Conservation (phyloP, 2,888 invertebrate genomes). For the Lypha dubia region DNA sequence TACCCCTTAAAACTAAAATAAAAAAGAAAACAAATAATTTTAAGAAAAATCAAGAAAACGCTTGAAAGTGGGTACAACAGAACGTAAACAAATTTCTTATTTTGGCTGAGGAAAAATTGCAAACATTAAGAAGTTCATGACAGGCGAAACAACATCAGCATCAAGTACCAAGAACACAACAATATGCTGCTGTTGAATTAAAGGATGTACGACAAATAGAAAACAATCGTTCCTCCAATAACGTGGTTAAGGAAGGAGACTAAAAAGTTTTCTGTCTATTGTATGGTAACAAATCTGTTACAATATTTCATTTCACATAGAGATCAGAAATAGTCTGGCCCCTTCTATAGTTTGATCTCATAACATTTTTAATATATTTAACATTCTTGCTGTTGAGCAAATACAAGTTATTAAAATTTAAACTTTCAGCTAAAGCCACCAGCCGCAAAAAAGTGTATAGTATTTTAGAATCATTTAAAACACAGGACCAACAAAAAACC, state of each 20-base stretch:
- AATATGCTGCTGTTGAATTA: conserved; percentile 20
- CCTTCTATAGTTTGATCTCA: too few species aligned
- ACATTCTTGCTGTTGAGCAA: too few species aligned
- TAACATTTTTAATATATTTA: too few species aligned
- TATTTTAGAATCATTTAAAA: too few species aligned
- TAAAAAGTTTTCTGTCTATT: too few species aligned
- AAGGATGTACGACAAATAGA: neutral
- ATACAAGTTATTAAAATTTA: too few species aligned
- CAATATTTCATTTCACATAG: too few species aligned
- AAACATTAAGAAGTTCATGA: conserved; percentile 60
- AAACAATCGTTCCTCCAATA: neutral
- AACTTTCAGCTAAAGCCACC: too few species aligned
- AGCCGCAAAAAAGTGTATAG: too few species aligned
- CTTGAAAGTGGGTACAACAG: neutral
- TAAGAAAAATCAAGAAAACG: neutral
- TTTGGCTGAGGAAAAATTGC: conserved; percentile 62
- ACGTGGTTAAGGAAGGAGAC: neutral
- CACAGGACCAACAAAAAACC: too few species aligned
- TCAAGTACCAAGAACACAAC: neutral
- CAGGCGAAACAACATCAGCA: conserved; percentile 42
- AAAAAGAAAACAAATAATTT: neutral
- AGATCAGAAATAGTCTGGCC: too few species aligned
- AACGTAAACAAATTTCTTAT: conserved; percentile 42
- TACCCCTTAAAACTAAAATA: conserved; percentile 2
- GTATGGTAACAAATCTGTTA: too few species aligned